Evolutionary conservation across 2,888 invertebrate genomes (phyloP).

Genomic region (Pachycephus smyrnensis): DNA sequence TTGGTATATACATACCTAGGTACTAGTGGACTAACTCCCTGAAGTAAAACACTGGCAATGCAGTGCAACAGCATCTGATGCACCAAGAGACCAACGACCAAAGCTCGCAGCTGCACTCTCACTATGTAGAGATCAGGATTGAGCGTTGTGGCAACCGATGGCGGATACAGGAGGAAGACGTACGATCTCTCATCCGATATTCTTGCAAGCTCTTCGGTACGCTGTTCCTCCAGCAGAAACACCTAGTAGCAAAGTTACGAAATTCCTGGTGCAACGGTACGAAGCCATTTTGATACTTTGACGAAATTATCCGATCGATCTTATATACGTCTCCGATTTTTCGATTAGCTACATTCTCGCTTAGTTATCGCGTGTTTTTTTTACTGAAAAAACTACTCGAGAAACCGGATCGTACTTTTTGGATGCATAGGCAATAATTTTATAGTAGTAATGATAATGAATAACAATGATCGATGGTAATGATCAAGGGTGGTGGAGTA

Average conservation of each 20-base stretch:
- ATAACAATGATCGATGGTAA: background rate
- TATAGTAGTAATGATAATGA: background rate
- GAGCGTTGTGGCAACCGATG: conserved; percentile 77
- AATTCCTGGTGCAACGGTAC: background rate
- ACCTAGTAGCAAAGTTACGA: conserved; percentile 64
- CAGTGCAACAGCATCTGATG: conserved; percentile 94
- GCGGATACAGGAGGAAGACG: conserved; percentile 87
- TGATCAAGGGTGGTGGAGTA: background rate
- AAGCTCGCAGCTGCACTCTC: conserved; percentile 86
- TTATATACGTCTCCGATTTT: background rate
- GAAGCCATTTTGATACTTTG: background rate
- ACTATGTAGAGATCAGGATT: conserved; percentile 84
- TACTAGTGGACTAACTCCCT: conserved; percentile 76
- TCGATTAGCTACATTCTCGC: background rate
- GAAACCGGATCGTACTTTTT: background rate
- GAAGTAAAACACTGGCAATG: conserved; percentile 86
- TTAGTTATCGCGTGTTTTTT: background rate
- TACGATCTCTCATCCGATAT: conserved; percentile 83
- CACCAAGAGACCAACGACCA: conserved; percentile 89
- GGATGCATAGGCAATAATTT: background rate
- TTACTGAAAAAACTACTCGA: background rate
- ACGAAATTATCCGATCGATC: background rate
- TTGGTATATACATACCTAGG: conserved; percentile 67
- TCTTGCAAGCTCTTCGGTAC: conserved; percentile 54
- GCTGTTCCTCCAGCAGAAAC: conserved; percentile 73